A percentile compares a stretch with the other conserved stretches of the same genome.
phyloP scores from a whole-genome alignment of 2,113 vertebrate species.

The Aythya baeri region DNA sequence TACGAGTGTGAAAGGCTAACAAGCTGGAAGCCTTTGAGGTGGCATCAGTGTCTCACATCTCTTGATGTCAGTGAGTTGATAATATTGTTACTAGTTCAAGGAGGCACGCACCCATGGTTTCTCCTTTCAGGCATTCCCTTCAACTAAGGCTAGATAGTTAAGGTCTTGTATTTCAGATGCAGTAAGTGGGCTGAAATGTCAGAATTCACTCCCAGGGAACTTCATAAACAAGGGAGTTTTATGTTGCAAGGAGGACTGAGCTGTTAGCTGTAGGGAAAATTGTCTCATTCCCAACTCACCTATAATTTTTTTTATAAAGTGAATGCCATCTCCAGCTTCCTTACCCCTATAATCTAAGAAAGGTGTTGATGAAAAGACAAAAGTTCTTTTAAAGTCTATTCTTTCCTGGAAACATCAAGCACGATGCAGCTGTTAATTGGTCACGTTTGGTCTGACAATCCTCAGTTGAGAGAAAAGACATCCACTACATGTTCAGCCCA shows the following conservation, averaged over 20 bases:
- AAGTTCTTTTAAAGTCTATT: background rate
- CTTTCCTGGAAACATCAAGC: background rate
- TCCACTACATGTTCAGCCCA: background rate
- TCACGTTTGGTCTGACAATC: background rate
- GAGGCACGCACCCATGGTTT: background rate
- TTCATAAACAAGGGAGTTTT: background rate
- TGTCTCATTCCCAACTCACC: background rate
- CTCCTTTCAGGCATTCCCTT: slow-evolving; percentile 35
- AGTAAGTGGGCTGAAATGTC: slow-evolving; percentile 28
- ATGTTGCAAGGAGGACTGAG: background rate
- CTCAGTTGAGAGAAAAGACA: background rate
- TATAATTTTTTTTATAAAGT: background rate
- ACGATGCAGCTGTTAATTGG: background rate
- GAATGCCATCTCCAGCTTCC: background rate
- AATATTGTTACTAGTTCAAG: slow-evolving; percentile 46
- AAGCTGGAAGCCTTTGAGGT: slow-evolving; percentile 61
- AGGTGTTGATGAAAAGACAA: background rate
- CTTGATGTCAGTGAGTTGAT: slow-evolving; percentile 44
- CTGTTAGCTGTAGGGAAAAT: background rate
- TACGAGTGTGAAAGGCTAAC: slow-evolving; percentile 64
- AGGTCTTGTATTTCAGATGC: slow-evolving; percentile 2
- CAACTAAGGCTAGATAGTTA: slow-evolving; percentile 29
- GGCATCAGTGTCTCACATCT: slow-evolving; percentile 14
- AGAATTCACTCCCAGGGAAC: slow-evolving; percentile 16
- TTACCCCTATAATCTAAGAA: background rate